phyloP scores from a whole-genome alignment of 2,797 vertebrate species.

The Hippoglossus hippoglossus region DNA sequence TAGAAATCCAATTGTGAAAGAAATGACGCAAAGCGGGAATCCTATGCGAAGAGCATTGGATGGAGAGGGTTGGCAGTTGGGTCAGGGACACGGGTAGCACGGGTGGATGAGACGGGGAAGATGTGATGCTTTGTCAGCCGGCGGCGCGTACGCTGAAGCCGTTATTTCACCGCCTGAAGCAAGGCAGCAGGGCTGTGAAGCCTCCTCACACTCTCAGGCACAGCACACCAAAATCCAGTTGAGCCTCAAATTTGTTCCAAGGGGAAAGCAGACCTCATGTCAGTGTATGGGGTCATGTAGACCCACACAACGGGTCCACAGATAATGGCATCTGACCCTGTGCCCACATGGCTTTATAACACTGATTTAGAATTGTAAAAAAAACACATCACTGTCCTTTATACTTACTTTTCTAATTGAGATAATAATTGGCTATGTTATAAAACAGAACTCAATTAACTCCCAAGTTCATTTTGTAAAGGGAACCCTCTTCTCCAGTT shows the following conservation, averaged over 20 bases:
- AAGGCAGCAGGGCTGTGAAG: conserved; percentile 52
- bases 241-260: conserved; percentile 11
- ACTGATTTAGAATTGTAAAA: neutral
- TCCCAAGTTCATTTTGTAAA: neutral
- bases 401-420: conserved; percentile 15
- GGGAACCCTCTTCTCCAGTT: neutral
- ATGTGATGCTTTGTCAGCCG: conserved; percentile 53
- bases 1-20: too few relatives aligned
- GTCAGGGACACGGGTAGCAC: conserved; percentile 1
- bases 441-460: neutral
- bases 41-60: neutral
- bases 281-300: conserved; percentile 15
- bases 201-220: conserved; percentile 12
- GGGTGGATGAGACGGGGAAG: conserved; percentile 17
- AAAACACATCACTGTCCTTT: neutral
- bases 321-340: neutral
- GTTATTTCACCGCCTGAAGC: conserved; percentile 51
- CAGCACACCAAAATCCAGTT: conserved; percentile 8
- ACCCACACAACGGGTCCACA: neutral
- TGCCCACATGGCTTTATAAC: neutral
- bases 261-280: conserved; percentile 11
- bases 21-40: neutral
- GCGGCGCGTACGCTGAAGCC: conserved; percentile 34
- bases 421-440: conserved; percentile 29
- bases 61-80: neutral